These are phyloP conservation scores for Pangasius macronema DNA, from an alignment of 2,797 vertebrate genomes.

Conservation along the genomic window DNA sequence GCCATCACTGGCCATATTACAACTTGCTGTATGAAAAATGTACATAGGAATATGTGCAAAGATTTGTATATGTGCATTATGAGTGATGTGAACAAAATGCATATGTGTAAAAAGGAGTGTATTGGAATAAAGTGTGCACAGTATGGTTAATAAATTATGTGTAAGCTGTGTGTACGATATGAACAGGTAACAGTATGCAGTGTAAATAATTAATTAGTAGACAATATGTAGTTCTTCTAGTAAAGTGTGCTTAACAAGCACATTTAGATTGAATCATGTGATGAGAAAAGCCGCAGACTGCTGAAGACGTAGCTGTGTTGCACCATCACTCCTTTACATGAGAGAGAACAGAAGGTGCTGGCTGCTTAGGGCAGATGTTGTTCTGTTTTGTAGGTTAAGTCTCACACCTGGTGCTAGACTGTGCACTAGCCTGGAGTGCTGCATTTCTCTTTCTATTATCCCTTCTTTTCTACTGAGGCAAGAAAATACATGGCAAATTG, in stretches of 20 bases:
- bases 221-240: background rate
- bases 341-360: conserved; percentile 53
- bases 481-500: conserved; percentile 32
- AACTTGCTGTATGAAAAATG: background rate
- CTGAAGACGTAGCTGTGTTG: background rate
- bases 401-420: conserved; percentile 73
- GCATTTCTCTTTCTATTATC: conserved; percentile 29
- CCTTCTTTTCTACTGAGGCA: background rate
- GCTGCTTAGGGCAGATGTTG: conserved; percentile 68
- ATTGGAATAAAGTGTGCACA: background rate
- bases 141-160: background rate
- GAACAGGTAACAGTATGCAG: background rate
- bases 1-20: background rate
- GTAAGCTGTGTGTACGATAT: background rate
- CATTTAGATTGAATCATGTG: background rate
- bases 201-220: background rate
- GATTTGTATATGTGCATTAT: background rate
- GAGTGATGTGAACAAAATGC: background rate
- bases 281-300: background rate
- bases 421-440: conserved; percentile 67
- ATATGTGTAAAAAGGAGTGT: background rate
- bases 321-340: background rate
- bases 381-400: conserved; percentile 61
- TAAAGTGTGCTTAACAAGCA: background rate
- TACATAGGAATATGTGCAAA: background rate